These are phyloP conservation scores for Aphelenchoides fujianensis DNA, from an alignment of 1,140 invertebrate genomes.

Conservation along the genomic window DNA sequence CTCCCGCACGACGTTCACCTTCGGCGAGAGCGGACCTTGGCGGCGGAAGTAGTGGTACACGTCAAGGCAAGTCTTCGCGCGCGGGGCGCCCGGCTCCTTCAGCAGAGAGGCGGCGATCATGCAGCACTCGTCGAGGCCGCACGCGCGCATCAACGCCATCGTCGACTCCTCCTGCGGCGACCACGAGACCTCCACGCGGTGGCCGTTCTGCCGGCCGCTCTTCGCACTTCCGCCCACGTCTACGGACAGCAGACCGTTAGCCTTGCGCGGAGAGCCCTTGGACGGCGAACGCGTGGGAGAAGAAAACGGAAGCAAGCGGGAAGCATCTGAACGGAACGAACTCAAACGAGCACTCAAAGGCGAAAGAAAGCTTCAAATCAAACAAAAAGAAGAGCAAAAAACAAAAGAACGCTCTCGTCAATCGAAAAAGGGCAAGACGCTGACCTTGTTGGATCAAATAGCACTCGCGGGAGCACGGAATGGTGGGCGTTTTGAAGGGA, in stretches of 20 bases:
- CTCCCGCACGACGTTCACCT: conserved; percentile 26
- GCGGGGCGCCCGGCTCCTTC: conserved; percentile 3
- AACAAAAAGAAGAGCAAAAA: background rate
- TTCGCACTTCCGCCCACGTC: background rate
- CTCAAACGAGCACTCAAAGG: too few species aligned
- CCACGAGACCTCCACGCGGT: too few species aligned
- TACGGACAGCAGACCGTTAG: background rate
- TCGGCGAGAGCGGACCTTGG: conserved; percentile 31
- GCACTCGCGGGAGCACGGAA: conserved; percentile 35
- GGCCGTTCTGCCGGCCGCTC: background rate
- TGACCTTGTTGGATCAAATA: conserved; percentile 6
- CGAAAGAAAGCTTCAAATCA: too few species aligned
- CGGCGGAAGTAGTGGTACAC: conserved; percentile 42
- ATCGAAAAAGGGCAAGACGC: background rate
- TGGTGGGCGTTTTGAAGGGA: background rate
- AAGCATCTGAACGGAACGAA: background rate
- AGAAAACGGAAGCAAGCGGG: too few species aligned
- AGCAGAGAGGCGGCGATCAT: conserved; percentile 34
- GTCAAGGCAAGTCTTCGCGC: conserved; percentile 34
- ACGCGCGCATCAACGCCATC: conserved; percentile 24
- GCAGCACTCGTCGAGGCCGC: conserved; percentile 35
- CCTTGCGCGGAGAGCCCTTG: background rate
- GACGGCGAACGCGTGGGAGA: too few species aligned
- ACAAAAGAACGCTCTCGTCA: too few species aligned
- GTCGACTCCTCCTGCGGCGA: conserved; percentile 47